Evolutionary conservation across 2,888 invertebrate species (phyloP).

Genomic region (Heliconius ethilla): DNA sequence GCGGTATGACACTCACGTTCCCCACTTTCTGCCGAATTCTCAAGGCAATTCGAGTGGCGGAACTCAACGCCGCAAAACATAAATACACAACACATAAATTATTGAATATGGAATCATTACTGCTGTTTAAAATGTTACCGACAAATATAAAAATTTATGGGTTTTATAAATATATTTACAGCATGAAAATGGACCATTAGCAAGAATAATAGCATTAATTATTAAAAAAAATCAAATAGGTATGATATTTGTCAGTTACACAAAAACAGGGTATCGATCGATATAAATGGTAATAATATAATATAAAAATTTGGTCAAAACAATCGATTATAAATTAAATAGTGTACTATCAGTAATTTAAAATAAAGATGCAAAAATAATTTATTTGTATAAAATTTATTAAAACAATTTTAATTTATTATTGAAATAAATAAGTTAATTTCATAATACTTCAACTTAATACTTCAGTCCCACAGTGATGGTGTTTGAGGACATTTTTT

Average conservation of each 20-base stretch:
- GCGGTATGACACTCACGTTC: too few species aligned
- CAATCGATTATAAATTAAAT: not conserved
- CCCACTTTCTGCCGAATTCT: too few species aligned
- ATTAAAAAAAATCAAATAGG: too few species aligned
- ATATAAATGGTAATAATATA: not conserved
- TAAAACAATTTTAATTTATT: not conserved
- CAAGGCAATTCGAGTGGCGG: too few species aligned
- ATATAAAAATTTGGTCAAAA: too few species aligned
- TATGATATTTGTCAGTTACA: not conserved
- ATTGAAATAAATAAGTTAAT: constrained; percentile 5
- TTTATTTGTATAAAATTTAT: not conserved
- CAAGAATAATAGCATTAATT: not conserved
- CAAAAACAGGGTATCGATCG: not conserved
- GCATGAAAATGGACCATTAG: not conserved
- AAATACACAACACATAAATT: not conserved
- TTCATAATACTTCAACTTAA: constrained; percentile 20
- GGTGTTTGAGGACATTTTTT: not conserved
- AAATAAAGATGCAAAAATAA: not conserved
- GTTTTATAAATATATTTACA: too few species aligned
- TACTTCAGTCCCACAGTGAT: not conserved
- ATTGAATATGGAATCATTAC: not conserved
- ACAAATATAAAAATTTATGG: too few species aligned
- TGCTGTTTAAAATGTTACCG: too few species aligned
- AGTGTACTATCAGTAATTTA: not conserved
- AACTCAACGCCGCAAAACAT: not conserved